A percentile compares a stretch with the other conserved stretches of the same genome.
Conservation (phyloP, 2,113 vertebrate genomes). For the Coptodon rendalli region DNA sequence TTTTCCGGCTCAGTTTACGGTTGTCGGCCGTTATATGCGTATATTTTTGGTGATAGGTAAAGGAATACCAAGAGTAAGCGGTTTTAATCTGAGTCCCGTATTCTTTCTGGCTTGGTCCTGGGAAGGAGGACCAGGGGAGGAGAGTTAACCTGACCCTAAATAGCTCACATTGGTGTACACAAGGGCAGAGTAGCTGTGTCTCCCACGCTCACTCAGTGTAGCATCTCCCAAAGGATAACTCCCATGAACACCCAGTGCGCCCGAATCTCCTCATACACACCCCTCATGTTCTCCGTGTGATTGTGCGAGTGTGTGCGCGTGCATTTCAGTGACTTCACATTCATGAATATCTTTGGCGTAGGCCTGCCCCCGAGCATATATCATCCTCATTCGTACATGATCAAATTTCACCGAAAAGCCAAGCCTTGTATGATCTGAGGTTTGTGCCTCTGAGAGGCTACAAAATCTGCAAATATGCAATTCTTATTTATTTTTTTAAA, state of each 20-base stretch:
- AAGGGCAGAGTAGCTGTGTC: conserved; percentile 62
- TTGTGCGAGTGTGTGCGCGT: conserved; percentile 18
- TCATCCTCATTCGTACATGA: conserved; percentile 58
- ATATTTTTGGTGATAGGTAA: background rate
- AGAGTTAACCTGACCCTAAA: conserved; percentile 65
- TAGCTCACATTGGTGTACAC: conserved; percentile 64
- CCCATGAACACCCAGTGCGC: conserved; percentile 37
- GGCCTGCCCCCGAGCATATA: conserved; percentile 21
- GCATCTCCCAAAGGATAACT: conserved; percentile 59
- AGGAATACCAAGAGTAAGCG: background rate
- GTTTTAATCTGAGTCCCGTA: background rate
- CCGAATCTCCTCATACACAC: conserved; percentile 20
- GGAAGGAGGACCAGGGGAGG: conserved; percentile 33
- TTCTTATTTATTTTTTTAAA: conserved; percentile 85
- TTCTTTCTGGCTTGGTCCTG: background rate
- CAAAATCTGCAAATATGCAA: conserved; percentile 94
- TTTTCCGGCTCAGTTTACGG: background rate
- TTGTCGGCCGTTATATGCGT: background rate
- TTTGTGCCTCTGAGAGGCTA: conserved; percentile 86
- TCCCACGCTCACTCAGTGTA: conserved; percentile 62
- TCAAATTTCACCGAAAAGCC: conserved; percentile 78
- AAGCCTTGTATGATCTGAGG: conserved; percentile 77
- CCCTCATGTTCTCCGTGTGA: conserved; percentile 16
- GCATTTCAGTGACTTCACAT: conserved; percentile 31
- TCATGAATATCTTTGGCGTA: conserved; percentile 26